Evolutionary conservation across 2,797 vertebrate species (phyloP), one percentile per base, ranked within the genome.

Genomic region (Hipposideros larvatus): DNA sequence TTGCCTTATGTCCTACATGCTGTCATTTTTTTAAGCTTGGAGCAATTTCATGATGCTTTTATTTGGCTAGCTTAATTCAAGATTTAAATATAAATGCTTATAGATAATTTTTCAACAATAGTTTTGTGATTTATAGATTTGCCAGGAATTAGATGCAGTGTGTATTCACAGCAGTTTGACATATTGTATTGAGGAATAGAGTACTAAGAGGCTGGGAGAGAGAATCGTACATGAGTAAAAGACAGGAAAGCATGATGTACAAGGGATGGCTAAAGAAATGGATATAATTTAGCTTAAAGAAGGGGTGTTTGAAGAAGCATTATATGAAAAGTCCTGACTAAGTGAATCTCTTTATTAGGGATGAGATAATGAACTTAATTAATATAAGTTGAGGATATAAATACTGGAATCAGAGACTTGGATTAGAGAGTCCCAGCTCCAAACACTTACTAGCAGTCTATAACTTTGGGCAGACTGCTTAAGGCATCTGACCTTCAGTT

Each of bases 41-140:
- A 83, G 55, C 85, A 90, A 92, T 94, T 89, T 89, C 28, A 53
- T 82, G 43, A 73, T 55, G 55, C n/a, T 63, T 85, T 92, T 83
- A 84, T 66, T 93, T 95, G 48, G 13, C 16, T 66, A 79, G 16
- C 48, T 83, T 95, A 68, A 93, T 74, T 88, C 11, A 79, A 90
- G 46, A 86, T 73, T 93, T 68, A 78, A 84, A 85, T 74, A 59
- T 34, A 78, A 75, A 53, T 41, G 11, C 26, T 82, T 73, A 74
- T 31, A 31, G 28, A 75, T 94, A 91, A 70, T 70, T 86, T 80
- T 96, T 93, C 26, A 65, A 63, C 19, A 48, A 51, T 82, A 83
- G 11, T 57, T 92, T 89, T 75, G 13, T 95, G 80, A 74, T 75
- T 51, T 71, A 26, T 65, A 22, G 46, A 41, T 51, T 94, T 96